Percentiles rank a stretch among this genome's conserved stretches.
Evolutionary conservation across 2,888 invertebrate species (phyloP).

Genomic region (Cyclophora albipunctata): DNA sequence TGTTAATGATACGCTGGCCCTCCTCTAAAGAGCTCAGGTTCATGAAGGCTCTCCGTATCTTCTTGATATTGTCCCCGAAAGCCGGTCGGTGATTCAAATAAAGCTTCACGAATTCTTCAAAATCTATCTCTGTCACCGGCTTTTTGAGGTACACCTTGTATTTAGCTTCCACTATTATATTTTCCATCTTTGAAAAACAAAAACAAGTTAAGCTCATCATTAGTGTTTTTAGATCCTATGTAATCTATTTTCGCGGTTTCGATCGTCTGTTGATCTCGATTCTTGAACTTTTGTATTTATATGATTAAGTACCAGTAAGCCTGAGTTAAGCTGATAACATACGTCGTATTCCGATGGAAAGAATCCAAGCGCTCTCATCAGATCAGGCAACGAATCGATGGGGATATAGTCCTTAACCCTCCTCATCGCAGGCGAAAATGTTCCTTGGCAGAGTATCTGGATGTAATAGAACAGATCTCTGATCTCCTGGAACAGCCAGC

Average conservation of each 20-base stretch:
- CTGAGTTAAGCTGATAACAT: neutral
- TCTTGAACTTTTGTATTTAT: too few relatives aligned
- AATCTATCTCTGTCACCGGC: conserved; percentile 73
- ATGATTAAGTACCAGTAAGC: too few relatives aligned
- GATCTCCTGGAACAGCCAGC: conserved; percentile 82
- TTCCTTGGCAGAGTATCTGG: conserved; percentile 83
- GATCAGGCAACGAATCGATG: conserved; percentile 80
- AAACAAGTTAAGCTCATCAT: too few relatives aligned
- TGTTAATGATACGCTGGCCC: conserved; percentile 33
- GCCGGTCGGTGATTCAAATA: conserved; percentile 81
- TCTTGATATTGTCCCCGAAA: conserved; percentile 62
- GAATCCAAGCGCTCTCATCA: conserved; percentile 84
- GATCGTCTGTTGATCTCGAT: too few relatives aligned
- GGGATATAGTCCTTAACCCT: conserved; percentile 77
- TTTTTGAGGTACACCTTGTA: conserved; percentile 65
- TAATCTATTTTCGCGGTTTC: too few relatives aligned
- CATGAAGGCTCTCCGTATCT: conserved; percentile 65
- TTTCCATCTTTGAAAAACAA: conserved; percentile 66
- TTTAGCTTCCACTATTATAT: conserved; percentile 75
- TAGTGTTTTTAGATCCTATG: too few relatives aligned
- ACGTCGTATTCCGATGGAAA: conserved; percentile 86
- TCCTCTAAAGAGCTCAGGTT: conserved; percentile 39
- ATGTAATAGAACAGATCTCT: conserved; percentile 85
- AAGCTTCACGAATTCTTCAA: conserved; percentile 79
- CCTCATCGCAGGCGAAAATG: conserved; percentile 78